Conservation (phyloP, 2,113 vertebrate species). For the Phodopus roborovskii region DNA sequence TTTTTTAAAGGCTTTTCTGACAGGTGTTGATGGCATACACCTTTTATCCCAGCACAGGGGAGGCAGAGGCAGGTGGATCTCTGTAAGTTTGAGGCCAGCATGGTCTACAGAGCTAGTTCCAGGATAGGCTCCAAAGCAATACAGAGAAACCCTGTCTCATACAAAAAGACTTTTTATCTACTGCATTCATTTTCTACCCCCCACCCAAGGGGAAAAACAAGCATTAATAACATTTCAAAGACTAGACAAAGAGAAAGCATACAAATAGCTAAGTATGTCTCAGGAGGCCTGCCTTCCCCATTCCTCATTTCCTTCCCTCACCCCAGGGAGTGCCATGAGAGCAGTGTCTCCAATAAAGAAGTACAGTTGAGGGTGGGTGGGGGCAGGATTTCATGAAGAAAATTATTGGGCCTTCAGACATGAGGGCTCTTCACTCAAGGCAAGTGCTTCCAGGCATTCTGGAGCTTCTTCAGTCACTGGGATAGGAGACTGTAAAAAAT, state of each 20-base stretch:
- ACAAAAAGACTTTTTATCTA: neutral
- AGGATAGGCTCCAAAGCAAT: too few relatives aligned
- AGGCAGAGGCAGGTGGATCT: too few relatives aligned
- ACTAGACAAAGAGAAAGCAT: neutral
- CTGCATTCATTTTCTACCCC: neutral
- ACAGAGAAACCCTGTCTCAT: too few relatives aligned
- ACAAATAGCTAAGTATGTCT: neutral
- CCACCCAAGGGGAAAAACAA: too few relatives aligned
- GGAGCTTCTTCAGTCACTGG: neutral
- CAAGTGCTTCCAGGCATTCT: neutral
- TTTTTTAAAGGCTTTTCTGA: too few relatives aligned
- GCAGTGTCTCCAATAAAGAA: neutral
- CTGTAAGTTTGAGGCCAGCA: too few relatives aligned
- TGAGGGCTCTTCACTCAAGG: neutral
- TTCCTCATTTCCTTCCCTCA: rapidly evolving
- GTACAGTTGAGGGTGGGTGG: neutral
- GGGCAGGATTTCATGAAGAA: neutral
- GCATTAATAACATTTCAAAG: neutral
- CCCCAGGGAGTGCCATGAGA: neutral
- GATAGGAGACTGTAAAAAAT: neutral
- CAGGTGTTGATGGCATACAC: too few relatives aligned
- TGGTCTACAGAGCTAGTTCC: too few relatives aligned
- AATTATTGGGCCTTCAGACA: too few relatives aligned
- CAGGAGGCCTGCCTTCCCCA: too few relatives aligned
- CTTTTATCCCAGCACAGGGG: too few relatives aligned